Conservation (phyloP, 2,888 invertebrate species). For the Polyommatus icarus region DNA sequence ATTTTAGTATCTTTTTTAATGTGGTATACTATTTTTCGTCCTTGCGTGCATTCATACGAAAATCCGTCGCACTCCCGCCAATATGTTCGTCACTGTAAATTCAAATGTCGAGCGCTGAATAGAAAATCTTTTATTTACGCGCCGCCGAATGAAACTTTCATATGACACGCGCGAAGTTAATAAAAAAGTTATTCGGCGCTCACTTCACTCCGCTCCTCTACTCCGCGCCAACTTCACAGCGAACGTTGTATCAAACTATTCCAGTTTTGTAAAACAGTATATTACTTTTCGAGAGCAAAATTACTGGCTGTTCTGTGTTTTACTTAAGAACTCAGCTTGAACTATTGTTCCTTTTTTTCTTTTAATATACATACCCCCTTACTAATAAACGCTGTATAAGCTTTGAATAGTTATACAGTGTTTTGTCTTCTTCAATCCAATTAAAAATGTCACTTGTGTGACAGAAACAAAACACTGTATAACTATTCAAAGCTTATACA, state of each 20-base stretch:
- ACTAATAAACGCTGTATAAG: no score
- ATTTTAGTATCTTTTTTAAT: not conserved
- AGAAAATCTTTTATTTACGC: constrained; percentile 6
- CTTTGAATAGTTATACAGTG: no score
- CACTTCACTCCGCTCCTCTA: not conserved
- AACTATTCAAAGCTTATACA: no score
- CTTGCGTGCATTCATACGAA: not conserved
- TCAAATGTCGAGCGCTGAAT: constrained; percentile 10
- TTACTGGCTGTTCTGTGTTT: not conserved
- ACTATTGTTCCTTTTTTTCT: not conserved
- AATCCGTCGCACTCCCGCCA: not conserved
- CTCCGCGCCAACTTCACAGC: not conserved
- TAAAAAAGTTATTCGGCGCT: not conserved
- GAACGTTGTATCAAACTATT: not conserved
- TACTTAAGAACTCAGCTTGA: not conserved
- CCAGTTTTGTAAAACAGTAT: constrained; percentile 3
- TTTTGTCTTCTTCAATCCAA: no score
- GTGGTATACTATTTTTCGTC: not conserved
- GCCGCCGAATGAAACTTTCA: constrained; percentile 15
- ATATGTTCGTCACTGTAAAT: not conserved
- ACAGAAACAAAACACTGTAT: no score
- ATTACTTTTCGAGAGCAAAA: not conserved
- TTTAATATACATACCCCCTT: no score
- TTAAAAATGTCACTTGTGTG: no score
- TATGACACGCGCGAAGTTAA: constrained; percentile 17